A percentile compares a stretch with the other conserved stretches of the same genome.
Conservation (phyloP, 2,888 invertebrate species). For the Habrosyne pyritoides region DNA sequence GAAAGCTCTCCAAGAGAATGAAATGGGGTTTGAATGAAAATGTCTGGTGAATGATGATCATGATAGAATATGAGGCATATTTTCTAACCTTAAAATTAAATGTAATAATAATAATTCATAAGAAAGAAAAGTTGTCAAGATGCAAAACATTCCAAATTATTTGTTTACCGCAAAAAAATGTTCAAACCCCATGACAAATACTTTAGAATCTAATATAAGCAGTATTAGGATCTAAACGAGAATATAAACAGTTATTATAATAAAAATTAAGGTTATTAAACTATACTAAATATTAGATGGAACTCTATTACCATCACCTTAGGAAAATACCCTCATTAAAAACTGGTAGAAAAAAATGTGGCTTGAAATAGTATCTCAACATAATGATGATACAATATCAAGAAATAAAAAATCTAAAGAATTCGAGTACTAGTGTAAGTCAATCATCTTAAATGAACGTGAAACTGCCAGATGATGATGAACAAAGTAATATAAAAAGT, state of each 20-base stretch:
- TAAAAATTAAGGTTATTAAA: slow-evolving; percentile 26
- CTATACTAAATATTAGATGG: slow-evolving; percentile 16
- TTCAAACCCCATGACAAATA: slow-evolving; percentile 82
- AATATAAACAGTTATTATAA: slow-evolving; percentile 38
- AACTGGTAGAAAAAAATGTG: slow-evolving; percentile 11
- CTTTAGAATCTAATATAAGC: slow-evolving; percentile 62
- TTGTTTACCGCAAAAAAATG: slow-evolving; percentile 71
- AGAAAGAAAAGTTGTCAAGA: slow-evolving; percentile 82
- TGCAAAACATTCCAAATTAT: slow-evolving; percentile 81
- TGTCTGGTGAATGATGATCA: slow-evolving; percentile 48
- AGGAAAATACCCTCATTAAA: slow-evolving; percentile 11
- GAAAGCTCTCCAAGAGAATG: slow-evolving; percentile 79
- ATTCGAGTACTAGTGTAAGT: neutral
- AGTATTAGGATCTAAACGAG: slow-evolving; percentile 49
- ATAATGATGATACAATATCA: slow-evolving; percentile 3
- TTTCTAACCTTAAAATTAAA: slow-evolving; percentile 58
- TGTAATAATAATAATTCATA: slow-evolving; percentile 42
- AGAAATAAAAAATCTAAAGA: neutral
- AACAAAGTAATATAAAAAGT: slow-evolving; percentile 6
- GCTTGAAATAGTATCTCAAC: slow-evolving; percentile 17
- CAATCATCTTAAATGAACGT: slow-evolving; percentile 1
- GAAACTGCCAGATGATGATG: slow-evolving; percentile 13
- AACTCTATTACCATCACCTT: slow-evolving; percentile 29
- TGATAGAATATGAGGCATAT: slow-evolving; percentile 67
- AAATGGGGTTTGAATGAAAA: slow-evolving; percentile 82